Evolutionary conservation across 2,113 vertebrate species (phyloP), one percentile per base, ranked within the genome.

Genomic region (Edolisoma coerulescens): DNA sequence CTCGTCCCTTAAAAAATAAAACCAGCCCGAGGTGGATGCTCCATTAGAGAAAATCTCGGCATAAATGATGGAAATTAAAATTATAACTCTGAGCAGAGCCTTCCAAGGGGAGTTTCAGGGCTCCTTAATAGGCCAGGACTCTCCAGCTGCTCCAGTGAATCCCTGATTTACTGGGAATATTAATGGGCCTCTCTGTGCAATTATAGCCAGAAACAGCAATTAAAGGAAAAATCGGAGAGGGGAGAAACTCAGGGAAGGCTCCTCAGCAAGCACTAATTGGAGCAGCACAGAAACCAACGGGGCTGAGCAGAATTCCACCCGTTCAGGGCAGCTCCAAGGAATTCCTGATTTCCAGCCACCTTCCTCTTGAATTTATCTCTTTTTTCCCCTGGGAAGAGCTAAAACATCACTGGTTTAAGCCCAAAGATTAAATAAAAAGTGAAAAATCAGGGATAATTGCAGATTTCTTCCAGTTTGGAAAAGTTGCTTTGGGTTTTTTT

Each of bases 151-250:
- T 76, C 73, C 82, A 74, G 82, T 21, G 75, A 79, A 85, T 93
- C 82, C 61, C 45, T 73, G 30, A 49, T 69, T 85, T 86, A 32
- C 93, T 77, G 83, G 53, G 54, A 63, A 64, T 90, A 93, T 89
- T 91, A 94, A 91, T 87, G 87, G 84, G 26, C 30, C 65, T 89
- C 71, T 73, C 81, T 81, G 90, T 53, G 76, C 61, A 92, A 90
- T 92, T 93, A 88, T 2, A 73, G 68, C 67, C 86, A 96, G 91
- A 73, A 90, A 92, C 49, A 77, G 67, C 75, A 92, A 92, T 93
- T 95, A 95, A 65, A 92, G 73, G 13, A 18, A 79, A 90, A 92
- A 90, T 69, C 79, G 64, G 75, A 68, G 71, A 52, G 67, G 63
- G 44, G 57, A 64, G 65, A 76, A 93, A n/a, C 44, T 76, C 71